Conservation (phyloP, 35 echinoderm and acorn worm species). For the Hemicentrotus pulcherrimus region DNA sequence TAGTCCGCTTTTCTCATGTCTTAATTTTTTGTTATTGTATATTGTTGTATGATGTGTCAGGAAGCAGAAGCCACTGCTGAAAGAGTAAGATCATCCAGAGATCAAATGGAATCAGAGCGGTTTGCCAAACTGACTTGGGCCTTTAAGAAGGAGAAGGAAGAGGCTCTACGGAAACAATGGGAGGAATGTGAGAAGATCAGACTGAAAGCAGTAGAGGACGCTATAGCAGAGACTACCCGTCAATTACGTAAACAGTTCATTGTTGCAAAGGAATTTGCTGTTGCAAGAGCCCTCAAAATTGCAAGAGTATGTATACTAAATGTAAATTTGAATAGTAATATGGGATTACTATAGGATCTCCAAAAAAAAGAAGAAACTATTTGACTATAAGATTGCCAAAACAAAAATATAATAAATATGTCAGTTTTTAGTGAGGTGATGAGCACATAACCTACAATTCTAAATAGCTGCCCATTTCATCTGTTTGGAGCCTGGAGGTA, state of each 20-base stretch:
- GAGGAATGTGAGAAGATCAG: constrained; percentile 91
- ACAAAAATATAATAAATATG: too few species aligned
- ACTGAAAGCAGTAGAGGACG: constrained; percentile 81
- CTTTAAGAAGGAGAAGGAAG: constrained; percentile 82
- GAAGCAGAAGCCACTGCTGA: constrained; percentile 71
- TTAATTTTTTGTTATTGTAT: too few species aligned
- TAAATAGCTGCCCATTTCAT: too few species aligned
- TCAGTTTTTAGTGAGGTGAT: too few species aligned
- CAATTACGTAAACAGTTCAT: constrained; percentile 82
- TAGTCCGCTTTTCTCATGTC: too few species aligned
- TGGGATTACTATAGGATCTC: too few species aligned
- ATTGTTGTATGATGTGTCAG: constrained; percentile 4
- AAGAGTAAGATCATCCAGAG: constrained; percentile 62
- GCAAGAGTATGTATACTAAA: constrained; percentile 73
- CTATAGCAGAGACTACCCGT: constrained; percentile 75
- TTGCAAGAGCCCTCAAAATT: constrained; percentile 78
- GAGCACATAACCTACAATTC: too few species aligned
- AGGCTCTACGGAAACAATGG: constrained; percentile 83
- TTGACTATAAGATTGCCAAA: too few species aligned
- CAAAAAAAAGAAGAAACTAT: too few species aligned
- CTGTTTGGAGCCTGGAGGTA: too few species aligned
- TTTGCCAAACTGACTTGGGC: constrained; percentile 75
- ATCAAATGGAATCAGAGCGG: constrained; percentile 74
- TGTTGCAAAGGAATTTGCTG: constrained; percentile 78
- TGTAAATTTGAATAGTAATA: background rate